Evolutionary conservation across 2,888 invertebrate genomes (phyloP).

Genomic region (Carcina quercana): DNA sequence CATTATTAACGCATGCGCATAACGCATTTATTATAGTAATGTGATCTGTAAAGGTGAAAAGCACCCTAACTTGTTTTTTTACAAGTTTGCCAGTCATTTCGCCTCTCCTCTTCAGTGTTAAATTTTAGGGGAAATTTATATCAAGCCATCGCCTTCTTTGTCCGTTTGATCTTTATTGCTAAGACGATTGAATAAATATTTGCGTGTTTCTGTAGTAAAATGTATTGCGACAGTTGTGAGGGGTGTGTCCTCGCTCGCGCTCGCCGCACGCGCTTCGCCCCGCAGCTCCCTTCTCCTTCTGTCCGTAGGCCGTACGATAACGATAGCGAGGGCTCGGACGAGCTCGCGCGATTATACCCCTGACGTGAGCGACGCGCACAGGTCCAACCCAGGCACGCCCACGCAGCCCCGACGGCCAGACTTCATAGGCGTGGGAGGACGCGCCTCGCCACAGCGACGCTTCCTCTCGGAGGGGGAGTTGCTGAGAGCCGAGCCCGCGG

Average conservation of each 20-base stretch:
- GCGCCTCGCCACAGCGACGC: slow-evolving; percentile 82
- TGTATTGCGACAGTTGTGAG: slow-evolving; percentile 27
- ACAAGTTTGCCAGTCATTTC: too few species aligned
- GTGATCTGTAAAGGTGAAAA: too few species aligned
- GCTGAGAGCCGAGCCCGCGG: slow-evolving; percentile 77
- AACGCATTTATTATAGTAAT: too few species aligned
- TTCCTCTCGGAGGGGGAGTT: slow-evolving; percentile 90
- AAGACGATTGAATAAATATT: too few species aligned
- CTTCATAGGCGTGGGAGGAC: slow-evolving; percentile 83
- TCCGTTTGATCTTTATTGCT: background rate
- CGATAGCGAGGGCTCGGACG: slow-evolving; percentile 71
- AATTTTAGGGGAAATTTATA: too few species aligned
- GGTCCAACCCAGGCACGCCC: slow-evolving; percentile 94
- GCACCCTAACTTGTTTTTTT: too few species aligned
- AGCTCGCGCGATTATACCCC: slow-evolving; percentile 72
- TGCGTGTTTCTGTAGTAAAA: too few species aligned
- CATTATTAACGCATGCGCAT: too few species aligned
- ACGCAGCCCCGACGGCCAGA: slow-evolving; percentile 92
- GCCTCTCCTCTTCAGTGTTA: too few species aligned
- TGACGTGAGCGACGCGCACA: slow-evolving; percentile 74
- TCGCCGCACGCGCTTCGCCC: slow-evolving; percentile 67
- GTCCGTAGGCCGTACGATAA: slow-evolving; percentile 74
- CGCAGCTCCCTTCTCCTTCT: slow-evolving; percentile 72
- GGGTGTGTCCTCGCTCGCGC: slow-evolving; percentile 39
- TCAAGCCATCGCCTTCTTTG: too few species aligned